Base-by-base conservation (phyloP, 2,888 invertebrate species). In the Coelinius sp. region DNA sequence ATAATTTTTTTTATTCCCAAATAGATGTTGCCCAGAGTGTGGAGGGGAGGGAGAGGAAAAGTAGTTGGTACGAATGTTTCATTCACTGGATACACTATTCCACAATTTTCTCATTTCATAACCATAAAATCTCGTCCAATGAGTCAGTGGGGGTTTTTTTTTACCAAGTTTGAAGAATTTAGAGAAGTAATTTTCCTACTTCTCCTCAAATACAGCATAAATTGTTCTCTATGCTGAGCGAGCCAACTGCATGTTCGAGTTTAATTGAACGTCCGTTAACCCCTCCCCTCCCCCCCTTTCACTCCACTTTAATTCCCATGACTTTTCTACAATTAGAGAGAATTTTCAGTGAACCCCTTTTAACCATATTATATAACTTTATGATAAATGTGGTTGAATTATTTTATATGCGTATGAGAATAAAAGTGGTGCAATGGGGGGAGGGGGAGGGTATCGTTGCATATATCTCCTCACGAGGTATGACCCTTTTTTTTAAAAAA, bases 1-100 rank as follows among this genome's bases (percentile, higher is more conserved):
- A 66, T 49, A 52, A 52, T 31, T 66, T 49, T 64, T 66, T 27
- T 49, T 8, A 44, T 41, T 2, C 38, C 24, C 41, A 62, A 38
- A 6, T 14, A 38, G 14, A 59, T 31, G 53, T 1, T 1, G 53
- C 14, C 4, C 14, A 14, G 14, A 44, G 46, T 3, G 46, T 49
- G 17, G 14, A 20, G 8, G 5, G n/a, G 17, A 3, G n/a, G 20
- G 46, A 1, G 4, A 20, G 1, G 46, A 6, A 20, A 20, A 8
- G 10, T 8, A 20, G 46, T 20, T 20, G 46, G 46, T 8, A 20
- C 46, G 17, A 49, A 49, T 49, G 20, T 20, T 2, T 49, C 46
- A 49, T 49, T 49, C 17, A 17, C 6, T 17, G 20, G 46, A 20
- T 20, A 8, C 17, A 17, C 17, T 49, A 49, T 49, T 49, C 7